These are phyloP conservation scores for Cassiopea xamachana DNA, from an alignment of 30 jellyfish, hydroid and myxozoan species.

Conservation along the genomic window DNA sequence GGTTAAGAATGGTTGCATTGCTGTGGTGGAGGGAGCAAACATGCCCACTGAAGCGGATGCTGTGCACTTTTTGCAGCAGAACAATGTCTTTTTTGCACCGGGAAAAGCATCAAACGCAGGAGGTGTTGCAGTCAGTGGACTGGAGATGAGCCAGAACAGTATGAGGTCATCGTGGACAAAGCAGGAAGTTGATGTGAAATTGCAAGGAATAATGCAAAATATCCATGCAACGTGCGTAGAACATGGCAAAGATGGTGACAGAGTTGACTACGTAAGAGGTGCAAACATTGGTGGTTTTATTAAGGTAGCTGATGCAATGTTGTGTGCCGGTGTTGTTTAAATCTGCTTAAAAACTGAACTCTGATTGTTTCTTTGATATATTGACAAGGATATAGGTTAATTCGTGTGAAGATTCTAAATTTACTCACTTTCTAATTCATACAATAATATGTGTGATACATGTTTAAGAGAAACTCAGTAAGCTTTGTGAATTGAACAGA, in stretches of 20 bases:
- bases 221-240: constrained; percentile 77
- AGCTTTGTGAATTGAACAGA: no score
- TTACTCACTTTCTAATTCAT: no score
- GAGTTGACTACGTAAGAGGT: constrained; percentile 82
- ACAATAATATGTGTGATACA: no score
- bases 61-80: constrained; percentile 62
- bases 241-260: constrained; percentile 60
- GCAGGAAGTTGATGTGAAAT: constrained; percentile 85
- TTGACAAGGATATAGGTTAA: no score
- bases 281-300: constrained; percentile 91
- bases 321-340: constrained; percentile 83
- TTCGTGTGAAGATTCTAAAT: no score
- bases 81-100: constrained; percentile 82
- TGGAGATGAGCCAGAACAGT: constrained; percentile 97
- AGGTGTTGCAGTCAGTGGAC: constrained; percentile 95
- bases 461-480: no score
- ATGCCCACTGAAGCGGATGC: constrained; percentile 97
- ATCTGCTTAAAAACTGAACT: not conserved
- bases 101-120: constrained; percentile 98
- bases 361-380: not conserved
- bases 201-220: constrained; percentile 69
- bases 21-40: constrained; percentile 94
- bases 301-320: constrained; percentile 92
- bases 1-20: constrained; percentile 80
- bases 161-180: constrained; percentile 78